These are phyloP conservation scores for Phylloscopus whistleri DNA, from an alignment of 2,113 vertebrate genomes.

Conservation along the genomic window DNA sequence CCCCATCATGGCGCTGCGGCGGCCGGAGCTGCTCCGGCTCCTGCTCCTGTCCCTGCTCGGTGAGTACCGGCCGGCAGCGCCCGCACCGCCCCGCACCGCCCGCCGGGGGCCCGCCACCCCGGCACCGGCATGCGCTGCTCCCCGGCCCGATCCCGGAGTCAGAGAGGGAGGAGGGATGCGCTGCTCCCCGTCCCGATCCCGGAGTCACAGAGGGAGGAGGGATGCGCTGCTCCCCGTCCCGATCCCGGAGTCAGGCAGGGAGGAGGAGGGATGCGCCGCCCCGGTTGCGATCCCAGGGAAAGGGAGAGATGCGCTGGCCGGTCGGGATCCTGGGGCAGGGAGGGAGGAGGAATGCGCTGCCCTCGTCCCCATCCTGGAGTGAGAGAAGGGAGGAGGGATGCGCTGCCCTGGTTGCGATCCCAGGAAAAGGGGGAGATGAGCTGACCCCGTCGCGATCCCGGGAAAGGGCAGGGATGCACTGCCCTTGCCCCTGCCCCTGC, in stretches of 20 bases:
- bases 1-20: not conserved
- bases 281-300: no score
- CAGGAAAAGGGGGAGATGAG: not conserved
- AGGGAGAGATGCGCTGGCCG: not conserved
- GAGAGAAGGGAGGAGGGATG: not conserved
- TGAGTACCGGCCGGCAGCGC: not conserved
- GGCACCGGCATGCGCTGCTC: not conserved
- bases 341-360: not conserved
- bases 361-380: not conserved
- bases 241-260: not conserved
- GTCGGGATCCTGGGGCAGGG: not conserved
- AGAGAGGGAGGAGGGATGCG: not conserved
- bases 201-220: not conserved
- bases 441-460: not conserved
- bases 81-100: not conserved
- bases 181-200: fast-evolving
- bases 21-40: not conserved
- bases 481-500: not conserved
- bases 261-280: not conserved
- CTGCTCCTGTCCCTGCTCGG: not conserved
- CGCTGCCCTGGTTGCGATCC: not conserved
- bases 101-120: not conserved
- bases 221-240: not conserved
- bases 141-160: not conserved
- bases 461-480: not conserved